Base-by-base conservation (phyloP, 2,888 invertebrate genomes). In the Ormyrus nitidulus region DNA sequence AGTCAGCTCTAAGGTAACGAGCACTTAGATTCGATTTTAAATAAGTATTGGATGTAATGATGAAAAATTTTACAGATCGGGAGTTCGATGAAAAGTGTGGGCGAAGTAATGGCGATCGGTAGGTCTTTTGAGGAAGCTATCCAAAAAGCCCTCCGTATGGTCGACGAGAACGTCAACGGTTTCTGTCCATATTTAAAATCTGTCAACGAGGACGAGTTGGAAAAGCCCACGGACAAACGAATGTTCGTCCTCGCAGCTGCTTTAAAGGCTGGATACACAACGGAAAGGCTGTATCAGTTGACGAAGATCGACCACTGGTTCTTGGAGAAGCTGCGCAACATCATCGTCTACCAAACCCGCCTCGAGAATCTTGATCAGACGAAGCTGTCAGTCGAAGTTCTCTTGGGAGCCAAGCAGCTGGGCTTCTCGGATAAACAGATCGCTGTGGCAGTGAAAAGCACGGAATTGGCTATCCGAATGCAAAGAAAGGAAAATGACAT, bases 11-110 rank as follows among this genome's bases (percentile, higher is more conserved):
- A 98, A 98, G 92, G 94, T 94, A 85, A 56, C 34, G 34, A 34
- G 34, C 34, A 34, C 34, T 34, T 34, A 4, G 34, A 34, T 34
- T 34, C 49, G 48, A 7, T 58, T 70, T 61, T n/a, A 58, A 72
- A 70, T 65, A 48, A 44, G 48, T 49, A 54, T 58, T 44, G 34
- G 48, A 34, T 34, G 34, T 34, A 34, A 34, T 4, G 34, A 4
- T 34, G 34, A 34, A 34, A 34, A 34, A 34, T 34, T 34, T 34
- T 34, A 2, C 83, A 93, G 94, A 98, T 99, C 87, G 98, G 99
- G 61, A 99, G 98, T 90, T 99, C 99, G 0, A 99, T 99, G 99
- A 99, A 99, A 92, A 97, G 99, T 91, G 99, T 99, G 0, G 99
- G 99, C 9, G 99, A 99, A 92, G 99, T 98, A 2, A 99, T 99